Evolutionary conservation across 2,888 invertebrate species (phyloP).

Genomic region (Drosophila acutilabella): DNA sequence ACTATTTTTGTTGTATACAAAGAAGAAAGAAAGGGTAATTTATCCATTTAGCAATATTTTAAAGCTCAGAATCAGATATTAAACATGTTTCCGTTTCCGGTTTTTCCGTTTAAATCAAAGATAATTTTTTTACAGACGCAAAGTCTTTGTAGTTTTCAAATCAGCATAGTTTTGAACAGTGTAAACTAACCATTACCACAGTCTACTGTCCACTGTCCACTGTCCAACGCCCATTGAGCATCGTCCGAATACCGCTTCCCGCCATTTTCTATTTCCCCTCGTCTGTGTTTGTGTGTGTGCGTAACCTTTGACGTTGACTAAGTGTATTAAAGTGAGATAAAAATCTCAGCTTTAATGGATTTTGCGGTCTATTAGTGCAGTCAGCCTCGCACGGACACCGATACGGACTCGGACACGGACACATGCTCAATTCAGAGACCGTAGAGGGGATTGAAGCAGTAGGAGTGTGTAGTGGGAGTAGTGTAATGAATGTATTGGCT

Average conservation of each 20-base stretch:
- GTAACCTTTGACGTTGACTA: slow-evolving; percentile 79
- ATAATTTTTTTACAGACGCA: no score
- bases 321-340: slow-evolving; percentile 80
- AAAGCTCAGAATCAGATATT: no score
- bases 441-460: slow-evolving; percentile 10
- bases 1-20: no score
- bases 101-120: no score
- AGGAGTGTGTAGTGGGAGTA: background rate
- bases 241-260: background rate
- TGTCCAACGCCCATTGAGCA: background rate
- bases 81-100: no score
- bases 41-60: no score
- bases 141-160: no score
- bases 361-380: slow-evolving; percentile 79
- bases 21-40: no score
- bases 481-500: slow-evolving; percentile 77
- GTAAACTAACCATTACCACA: background rate
- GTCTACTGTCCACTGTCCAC: background rate
- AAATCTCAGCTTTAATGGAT: slow-evolving; percentile 81
- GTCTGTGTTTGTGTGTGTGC: slow-evolving; percentile 30
- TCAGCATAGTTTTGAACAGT: background rate
- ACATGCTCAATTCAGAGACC: background rate
- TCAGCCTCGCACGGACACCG: slow-evolving; percentile 28
- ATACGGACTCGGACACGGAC: slow-evolving; percentile 13
- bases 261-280: background rate